Evolutionary conservation across 2,797 vertebrate species (phyloP).

Genomic region (Schizopygopsis malacanthus): DNA sequence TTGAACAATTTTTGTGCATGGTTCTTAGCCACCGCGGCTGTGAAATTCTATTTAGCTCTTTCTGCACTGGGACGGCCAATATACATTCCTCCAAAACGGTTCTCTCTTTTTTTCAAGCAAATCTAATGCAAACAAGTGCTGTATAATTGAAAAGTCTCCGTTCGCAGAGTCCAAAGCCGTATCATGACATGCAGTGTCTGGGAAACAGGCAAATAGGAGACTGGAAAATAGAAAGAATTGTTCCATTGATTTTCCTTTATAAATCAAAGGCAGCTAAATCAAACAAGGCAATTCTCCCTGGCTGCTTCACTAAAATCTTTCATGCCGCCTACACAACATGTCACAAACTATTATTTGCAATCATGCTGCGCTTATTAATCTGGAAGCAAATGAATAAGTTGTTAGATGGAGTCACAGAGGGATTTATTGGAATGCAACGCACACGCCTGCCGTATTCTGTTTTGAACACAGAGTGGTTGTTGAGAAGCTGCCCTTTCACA

Average conservation of each 20-base stretch:
- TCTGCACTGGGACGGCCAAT: slow-evolving; percentile 82
- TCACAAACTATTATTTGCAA: slow-evolving; percentile 89
- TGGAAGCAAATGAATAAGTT: slow-evolving; percentile 71
- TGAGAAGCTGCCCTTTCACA: slow-evolving; percentile 63
- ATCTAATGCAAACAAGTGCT: slow-evolving; percentile 91
- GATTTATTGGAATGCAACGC: slow-evolving; percentile 67
- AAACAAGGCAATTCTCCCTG: slow-evolving; percentile 87
- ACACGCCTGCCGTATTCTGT: slow-evolving; percentile 69
- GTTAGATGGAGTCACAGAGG: slow-evolving; percentile 70
- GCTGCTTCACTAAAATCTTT: slow-evolving; percentile 76
- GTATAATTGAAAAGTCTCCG: slow-evolving; percentile 93
- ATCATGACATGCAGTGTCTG: slow-evolving; percentile 83
- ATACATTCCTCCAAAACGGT: slow-evolving; percentile 81
- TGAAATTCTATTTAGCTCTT: slow-evolving; percentile 91
- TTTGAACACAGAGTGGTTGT: slow-evolving; percentile 63
- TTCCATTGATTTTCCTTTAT: slow-evolving; percentile 92
- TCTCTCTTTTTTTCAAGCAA: slow-evolving; percentile 75
- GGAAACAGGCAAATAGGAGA: slow-evolving; percentile 81
- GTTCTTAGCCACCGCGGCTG: slow-evolving; percentile 90
- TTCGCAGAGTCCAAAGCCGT: slow-evolving; percentile 84
- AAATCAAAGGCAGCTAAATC: slow-evolving; percentile 89
- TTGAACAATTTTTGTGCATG: slow-evolving; percentile 92
- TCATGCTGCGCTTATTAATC: slow-evolving; percentile 83
- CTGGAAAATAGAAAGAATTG: slow-evolving; percentile 87
- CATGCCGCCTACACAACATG: slow-evolving; percentile 81